Base-by-base conservation (phyloP, 2,888 invertebrate species). In the Elysia crispata region DNA sequence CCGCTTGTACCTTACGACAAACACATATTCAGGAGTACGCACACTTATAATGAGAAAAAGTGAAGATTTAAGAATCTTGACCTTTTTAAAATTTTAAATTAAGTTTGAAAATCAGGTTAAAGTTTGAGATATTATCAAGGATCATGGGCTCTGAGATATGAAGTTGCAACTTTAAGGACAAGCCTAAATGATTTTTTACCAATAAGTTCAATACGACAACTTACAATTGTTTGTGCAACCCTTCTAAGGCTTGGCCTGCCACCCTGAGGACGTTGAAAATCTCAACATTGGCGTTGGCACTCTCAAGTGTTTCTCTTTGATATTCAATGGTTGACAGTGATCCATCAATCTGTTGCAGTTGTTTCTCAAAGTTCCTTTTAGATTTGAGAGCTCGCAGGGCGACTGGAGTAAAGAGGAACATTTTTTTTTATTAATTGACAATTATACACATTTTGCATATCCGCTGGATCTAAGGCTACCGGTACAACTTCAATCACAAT, bases 291-390 rank as follows among this genome's bases (percentile, higher is more conserved):
- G 99, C 98, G 89, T 96, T 98, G 57, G 99, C 99, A 88, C 98
- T 97, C 93, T 99, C 91, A 28, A 99, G 93, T 0, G 99, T 98
- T 92, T 99, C 98, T 84, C 98, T 93, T 92, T 99, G 98, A 93
- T 97, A 97, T 93, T 99, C 98, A 86, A 99, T 97, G 79, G 98
- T 99, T 49, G 97, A 97, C 83, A 99, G 94, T 0, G 98, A 98
- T 30, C 98, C 98, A 94, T 99, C 99, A 86, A 99, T 98, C 94
- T 99, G 98, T 86, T 96, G 96, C 70, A 99, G 93, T 92, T 98
- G 98, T 90, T 97, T 98, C 92, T 99, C 98, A 90, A 97, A 97
- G 20, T 98, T 94, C 94, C 99, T 99, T 95, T 99, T 99, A 88
- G 97, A 95, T 93, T 99, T 99, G 30, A 99, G 94, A 0, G 99